Base-by-base conservation (phyloP, 2,113 vertebrate genomes). In the Speoplatyrhinus poulsoni region DNA sequence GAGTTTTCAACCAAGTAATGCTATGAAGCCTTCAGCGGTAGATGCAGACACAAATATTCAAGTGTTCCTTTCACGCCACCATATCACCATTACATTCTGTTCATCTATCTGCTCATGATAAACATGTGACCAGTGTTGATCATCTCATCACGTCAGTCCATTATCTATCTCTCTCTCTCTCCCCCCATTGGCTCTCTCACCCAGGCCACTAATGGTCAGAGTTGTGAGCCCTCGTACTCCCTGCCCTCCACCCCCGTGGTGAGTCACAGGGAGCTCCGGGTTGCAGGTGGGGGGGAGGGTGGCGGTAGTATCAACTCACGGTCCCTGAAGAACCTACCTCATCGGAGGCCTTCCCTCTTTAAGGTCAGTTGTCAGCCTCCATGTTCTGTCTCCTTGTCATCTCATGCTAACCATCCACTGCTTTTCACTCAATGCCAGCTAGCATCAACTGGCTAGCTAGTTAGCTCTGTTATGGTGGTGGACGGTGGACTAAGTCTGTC, bases 231-330 rank as follows among this genome's bases (percentile, higher is more conserved):
- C 89, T 93, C 95, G 10, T 95, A 93, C 79, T 99, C 97, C 4
- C 92, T 99, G 77, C 97, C 97, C 0, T 98, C 96, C 78, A 98
- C 97, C 1, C 97, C 96, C 46, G 95, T 98, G 52, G 91, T 98
- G n/a, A 86, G 91, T 72, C 97, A 97, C 84, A 94, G 94, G 75
- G 97, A 98, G 63, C 91, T 97, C 83, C 90, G 94, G 55, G 89
- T 92, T 19, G 85, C 91, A 0, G 92, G 84, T 61, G 84, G 83
- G 67, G 93, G 90, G 49, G 91, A 90, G 8, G 89, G 85, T 72
- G 87, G 76, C 17, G 91, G 92, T 57, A 85, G 93, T 17, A 88
- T 88, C 57, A 94, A 88, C 11, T 90, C 95, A 0, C 92, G 95
- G 17, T 92, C 95, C 6, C 88, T 95, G 72, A 94, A 94, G 85